A percentile compares a stretch with the other conserved stretches of the same genome.
Evolutionary conservation across 1,140 invertebrate species (phyloP).

Genomic region (Aphelenchoides fujianensis): DNA sequence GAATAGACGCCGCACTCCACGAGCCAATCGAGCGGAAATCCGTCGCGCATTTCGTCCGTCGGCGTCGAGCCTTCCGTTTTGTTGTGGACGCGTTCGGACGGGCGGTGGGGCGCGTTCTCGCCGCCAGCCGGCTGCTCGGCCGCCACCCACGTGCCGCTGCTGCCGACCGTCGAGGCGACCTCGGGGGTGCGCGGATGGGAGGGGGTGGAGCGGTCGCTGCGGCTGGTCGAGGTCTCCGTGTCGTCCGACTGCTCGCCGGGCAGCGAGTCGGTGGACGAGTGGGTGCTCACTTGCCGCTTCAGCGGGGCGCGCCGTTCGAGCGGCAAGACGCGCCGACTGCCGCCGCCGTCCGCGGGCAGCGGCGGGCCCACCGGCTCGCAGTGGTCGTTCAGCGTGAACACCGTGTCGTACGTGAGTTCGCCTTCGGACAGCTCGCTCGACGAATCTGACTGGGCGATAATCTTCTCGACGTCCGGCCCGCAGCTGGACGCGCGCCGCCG

Average conservation of each 20-base stretch:
- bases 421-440: conserved; percentile 13
- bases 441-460: not conserved
- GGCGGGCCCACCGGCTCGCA: not conserved
- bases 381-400: not conserved
- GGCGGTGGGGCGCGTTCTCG: not conserved
- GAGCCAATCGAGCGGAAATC: conserved; percentile 19
- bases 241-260: not conserved
- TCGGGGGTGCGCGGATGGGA: conserved; percentile 2
- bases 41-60: not conserved
- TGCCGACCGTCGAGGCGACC: conserved; percentile 4
- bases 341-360: not conserved
- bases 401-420: not conserved
- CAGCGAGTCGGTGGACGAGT: conserved; percentile 6
- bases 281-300: not conserved
- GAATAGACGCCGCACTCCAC: not conserved
- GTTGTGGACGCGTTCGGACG: not conserved
- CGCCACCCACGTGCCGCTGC: conserved; percentile 7
- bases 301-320: not conserved
- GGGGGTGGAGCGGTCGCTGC: not conserved
- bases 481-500: conserved; percentile 1
- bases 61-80: not conserved
- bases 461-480: conserved; percentile 4
- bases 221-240: too few relatives aligned
- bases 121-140: not conserved
- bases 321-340: not conserved